Evolutionary conservation across 2,888 invertebrate species (phyloP), one percentile per base, ranked within the genome.

Genomic region (Drosophila nigricruria): DNA sequence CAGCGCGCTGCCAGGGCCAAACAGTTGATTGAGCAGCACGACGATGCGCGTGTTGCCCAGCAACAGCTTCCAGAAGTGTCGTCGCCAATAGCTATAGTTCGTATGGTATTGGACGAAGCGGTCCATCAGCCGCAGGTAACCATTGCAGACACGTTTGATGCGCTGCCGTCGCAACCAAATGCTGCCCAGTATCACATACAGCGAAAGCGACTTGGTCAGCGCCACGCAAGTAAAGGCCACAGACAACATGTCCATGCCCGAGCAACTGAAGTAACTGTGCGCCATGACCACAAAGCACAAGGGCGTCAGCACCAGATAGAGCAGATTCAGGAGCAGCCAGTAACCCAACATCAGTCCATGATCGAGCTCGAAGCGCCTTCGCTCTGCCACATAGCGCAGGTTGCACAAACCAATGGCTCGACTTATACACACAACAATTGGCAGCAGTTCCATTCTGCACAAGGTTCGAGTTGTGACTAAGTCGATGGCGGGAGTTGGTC

Each of bases 391-490:
- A 58, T 70, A 89, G 27, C 71, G 75, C 1, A 88, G 27, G 32
- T 81, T 89, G 49, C 64, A 47, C 2, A 90, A 18, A 0, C 90
- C 90, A 32, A 82, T 63, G 1, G 25, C 23, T 12, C 78, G 63
- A 30, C 67, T 56, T 6, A 82, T 10, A 27, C n/a, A 18, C 1
- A 79, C 47, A 0, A 66, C 49, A 16, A 72, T 20, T 0, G 64
- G 27, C 9, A 82, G 2, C 20, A 32, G n/a, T 0, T 16, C 50
- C 76, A 76, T 77, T n/a, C 14, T 5, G 10, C 14, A 3, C 53
- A 23, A 30, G 4, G 16, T 12, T 18, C 32, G 6, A 30, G 30
- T 5, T 1, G 1, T 23, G 5, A 62, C 52, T 66, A 5, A 38
- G 6, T 10, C 2, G 0, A 1, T 16, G 18, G 0, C 14, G 9